Conservation (phyloP, 2,797 vertebrate genomes). For the Bovichtus diacanthus region DNA sequence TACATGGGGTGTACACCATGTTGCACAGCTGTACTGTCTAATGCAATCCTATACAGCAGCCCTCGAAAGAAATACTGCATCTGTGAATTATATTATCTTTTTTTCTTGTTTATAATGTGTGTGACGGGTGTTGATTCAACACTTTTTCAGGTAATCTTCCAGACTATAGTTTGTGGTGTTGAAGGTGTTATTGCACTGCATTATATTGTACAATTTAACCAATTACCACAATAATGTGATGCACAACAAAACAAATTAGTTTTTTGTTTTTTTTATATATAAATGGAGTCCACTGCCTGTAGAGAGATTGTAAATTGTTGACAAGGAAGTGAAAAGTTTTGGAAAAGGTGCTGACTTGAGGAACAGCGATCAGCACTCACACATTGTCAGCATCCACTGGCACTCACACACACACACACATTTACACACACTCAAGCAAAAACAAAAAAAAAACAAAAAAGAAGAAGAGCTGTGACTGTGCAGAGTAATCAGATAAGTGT, state of each 20-base stretch:
- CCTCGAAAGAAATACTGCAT: neutral
- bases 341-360: slow-evolving; percentile 53
- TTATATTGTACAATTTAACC: neutral
- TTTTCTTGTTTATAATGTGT: neutral
- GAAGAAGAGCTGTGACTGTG: slow-evolving; percentile 51
- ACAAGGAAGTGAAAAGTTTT: slow-evolving; percentile 50
- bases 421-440: neutral
- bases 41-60: neutral
- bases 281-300: neutral
- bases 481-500: slow-evolving; percentile 55
- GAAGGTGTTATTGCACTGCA: neutral
- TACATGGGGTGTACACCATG: neutral
- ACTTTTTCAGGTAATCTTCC: neutral
- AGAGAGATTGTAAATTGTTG: slow-evolving; percentile 21
- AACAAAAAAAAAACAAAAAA: slow-evolving; percentile 21
- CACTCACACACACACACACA: slow-evolving; percentile 21
- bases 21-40: neutral
- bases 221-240: neutral
- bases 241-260: neutral
- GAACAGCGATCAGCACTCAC: slow-evolving; percentile 24
- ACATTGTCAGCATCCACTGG: slow-evolving; percentile 26
- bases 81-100: neutral
- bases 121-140: neutral
- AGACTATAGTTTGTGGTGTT: neutral
- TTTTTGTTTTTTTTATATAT: neutral